Percentiles rank a stretch among this genome's conserved stretches.
Evolutionary conservation across 1,140 invertebrate species (phyloP).

Genomic region (Aphelenchoides besseyi): DNA sequence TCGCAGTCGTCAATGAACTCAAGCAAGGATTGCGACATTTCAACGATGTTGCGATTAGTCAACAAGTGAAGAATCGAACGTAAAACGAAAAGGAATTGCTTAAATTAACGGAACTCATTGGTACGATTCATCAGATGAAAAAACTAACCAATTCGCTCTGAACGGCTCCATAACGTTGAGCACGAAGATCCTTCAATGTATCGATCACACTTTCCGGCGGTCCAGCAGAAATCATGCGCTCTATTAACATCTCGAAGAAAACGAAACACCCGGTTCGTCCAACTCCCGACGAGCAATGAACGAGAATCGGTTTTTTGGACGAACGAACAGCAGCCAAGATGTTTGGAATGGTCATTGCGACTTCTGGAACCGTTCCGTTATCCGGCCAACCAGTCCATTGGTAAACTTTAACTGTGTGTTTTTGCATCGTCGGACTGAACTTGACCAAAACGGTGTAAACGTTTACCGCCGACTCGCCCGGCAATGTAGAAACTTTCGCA

Average conservation of each 20-base stretch:
- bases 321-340: neutral
- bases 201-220: neutral
- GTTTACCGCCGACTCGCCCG: neutral
- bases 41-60: neutral
- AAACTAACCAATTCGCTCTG: neutral
- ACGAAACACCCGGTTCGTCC: neutral
- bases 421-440: neutral
- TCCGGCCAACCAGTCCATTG: neutral
- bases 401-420: neutral
- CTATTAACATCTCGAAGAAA: neutral
- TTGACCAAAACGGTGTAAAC: neutral
- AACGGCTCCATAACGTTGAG: neutral
- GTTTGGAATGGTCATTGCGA: neutral
- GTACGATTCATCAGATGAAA: too few species aligned
- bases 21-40: neutral
- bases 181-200: neutral
- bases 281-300: neutral
- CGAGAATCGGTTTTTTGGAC: neutral
- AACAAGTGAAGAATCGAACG: neutral
- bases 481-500: neutral
- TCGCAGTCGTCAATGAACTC: neutral
- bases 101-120: neutral
- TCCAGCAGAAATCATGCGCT: neutral
- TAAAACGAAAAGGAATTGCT: neutral
- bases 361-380: neutral